phyloP scores from a whole-genome alignment of 2,113 vertebrate genomes.

The Bubo scandiacus region DNA sequence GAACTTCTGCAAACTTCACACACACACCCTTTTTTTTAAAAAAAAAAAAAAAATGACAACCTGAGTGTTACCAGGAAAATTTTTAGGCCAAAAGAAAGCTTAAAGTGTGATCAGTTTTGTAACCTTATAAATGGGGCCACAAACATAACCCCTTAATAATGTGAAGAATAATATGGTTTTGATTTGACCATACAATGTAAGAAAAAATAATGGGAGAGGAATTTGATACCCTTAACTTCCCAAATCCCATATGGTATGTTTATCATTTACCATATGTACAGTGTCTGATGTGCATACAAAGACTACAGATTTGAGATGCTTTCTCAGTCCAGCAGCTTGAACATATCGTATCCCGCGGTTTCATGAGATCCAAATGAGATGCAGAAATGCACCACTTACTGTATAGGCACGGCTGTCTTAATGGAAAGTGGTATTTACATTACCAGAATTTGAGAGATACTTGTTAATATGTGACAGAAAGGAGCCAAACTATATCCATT shows the following conservation, averaged over 20 bases:
- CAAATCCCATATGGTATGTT: slow-evolving; percentile 36
- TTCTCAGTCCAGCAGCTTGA: slow-evolving; percentile 29
- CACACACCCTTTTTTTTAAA: too few species aligned
- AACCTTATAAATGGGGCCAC: slow-evolving; percentile 19
- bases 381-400: slow-evolving; percentile 1
- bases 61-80: slow-evolving; percentile 38
- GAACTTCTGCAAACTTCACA: neutral
- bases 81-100: slow-evolving; percentile 41
- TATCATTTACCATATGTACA: slow-evolving; percentile 53
- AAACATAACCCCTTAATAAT: slow-evolving; percentile 33
- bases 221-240: slow-evolving; percentile 22
- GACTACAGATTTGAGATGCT: neutral
- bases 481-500: neutral
- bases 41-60: neutral
- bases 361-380: neutral
- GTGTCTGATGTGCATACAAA: slow-evolving; percentile 23
- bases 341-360: neutral
- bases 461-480: neutral
- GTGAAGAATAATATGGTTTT: slow-evolving; percentile 40
- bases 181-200: slow-evolving; percentile 39
- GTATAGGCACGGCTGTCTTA: neutral
- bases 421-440: neutral
- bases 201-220: slow-evolving; percentile 40
- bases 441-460: neutral
- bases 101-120: neutral